Evolutionary conservation across 1,140 invertebrate genomes (phyloP), one percentile per base, ranked within the genome.

Genomic region (Drosophila bocki): DNA sequence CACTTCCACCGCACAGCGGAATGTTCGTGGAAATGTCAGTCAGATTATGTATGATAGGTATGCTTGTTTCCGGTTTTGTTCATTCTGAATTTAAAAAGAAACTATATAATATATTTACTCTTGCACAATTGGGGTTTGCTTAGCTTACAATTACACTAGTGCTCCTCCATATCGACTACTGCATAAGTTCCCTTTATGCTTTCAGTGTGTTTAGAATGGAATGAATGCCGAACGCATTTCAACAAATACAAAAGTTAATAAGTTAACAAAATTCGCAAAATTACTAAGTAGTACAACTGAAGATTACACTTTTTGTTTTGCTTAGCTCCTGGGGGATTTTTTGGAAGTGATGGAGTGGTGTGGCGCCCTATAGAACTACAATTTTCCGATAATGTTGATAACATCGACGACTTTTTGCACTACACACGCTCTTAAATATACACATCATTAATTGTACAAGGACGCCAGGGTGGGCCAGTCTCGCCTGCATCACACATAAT

Each of bases 401-500:
- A 75, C 47, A 69, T 77, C 45, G 56, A 69, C 65, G 13, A 32
- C 19, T 70, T 41, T 56, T 59, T 53, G 58, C 41, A 64, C 54
- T 62, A 68, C 58, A 72, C 63, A 81, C 58, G 70, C 78, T 64
- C 58, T 71, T 78, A 65, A 80, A 71, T 86, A 65, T 82, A 72
- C 74, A 69, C 64, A 74, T 58, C 60, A 63, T 71, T 29, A 48
- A 48, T 48, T 75, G 32, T 75, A 75, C 58, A 75, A 62, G 71
- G 45, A 70, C 67, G 50, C 65, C 48, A 56, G 15, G 19, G 39
- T 32, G 41, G 51, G 44, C n/a, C 26, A 15, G 37, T 59, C 53
- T 35, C 35, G 6, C 19, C 47, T n/a, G 57, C 47, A 93, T 93
- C 91, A 95, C 45, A 96, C 96, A 93, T 97, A 98, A 93, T 99